Evolutionary conservation across 2,797 vertebrate species (phyloP).

Genomic region (Danio kyathit): DNA sequence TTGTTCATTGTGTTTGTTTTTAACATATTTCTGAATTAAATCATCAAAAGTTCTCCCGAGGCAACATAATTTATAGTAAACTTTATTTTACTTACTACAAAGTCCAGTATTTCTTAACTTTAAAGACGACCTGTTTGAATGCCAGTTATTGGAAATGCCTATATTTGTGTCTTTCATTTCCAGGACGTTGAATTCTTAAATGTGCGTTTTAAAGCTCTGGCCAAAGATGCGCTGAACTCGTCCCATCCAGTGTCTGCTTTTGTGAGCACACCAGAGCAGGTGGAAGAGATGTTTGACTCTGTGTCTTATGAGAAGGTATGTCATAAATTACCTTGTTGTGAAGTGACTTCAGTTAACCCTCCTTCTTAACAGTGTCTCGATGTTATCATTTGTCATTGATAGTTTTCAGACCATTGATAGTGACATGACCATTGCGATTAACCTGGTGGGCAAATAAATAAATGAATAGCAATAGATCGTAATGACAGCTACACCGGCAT

Average conservation of each 20-base stretch:
- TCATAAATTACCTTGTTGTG: not conserved
- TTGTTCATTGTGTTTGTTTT: too few relatives aligned
- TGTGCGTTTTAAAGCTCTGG: constrained; percentile 86
- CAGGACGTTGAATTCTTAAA: constrained; percentile 90
- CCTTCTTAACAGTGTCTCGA: not conserved
- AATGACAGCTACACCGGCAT: too few relatives aligned
- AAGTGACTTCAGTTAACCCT: not conserved
- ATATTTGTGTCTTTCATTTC: constrained; percentile 44
- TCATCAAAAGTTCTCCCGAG: too few relatives aligned
- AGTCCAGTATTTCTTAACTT: too few relatives aligned
- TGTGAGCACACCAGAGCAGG: constrained; percentile 87
- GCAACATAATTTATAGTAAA: too few relatives aligned
- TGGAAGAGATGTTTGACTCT: constrained; percentile 96
- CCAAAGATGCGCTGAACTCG: constrained; percentile 90
- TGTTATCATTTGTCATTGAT: not conserved
- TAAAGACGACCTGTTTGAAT: not conserved
- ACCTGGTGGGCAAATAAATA: too few relatives aligned
- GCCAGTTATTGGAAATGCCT: not conserved
- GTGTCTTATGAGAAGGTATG: constrained; percentile 95
- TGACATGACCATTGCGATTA: too few relatives aligned
- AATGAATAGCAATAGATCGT: too few relatives aligned
- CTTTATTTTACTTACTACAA: too few relatives aligned
- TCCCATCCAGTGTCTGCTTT: constrained; percentile 88
- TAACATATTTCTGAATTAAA: too few relatives aligned
- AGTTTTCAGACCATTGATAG: not conserved